Percentiles rank a stretch among this genome's conserved stretches.
phyloP scores from a whole-genome alignment of 2,888 invertebrate species.

The Melitaea athalia region DNA sequence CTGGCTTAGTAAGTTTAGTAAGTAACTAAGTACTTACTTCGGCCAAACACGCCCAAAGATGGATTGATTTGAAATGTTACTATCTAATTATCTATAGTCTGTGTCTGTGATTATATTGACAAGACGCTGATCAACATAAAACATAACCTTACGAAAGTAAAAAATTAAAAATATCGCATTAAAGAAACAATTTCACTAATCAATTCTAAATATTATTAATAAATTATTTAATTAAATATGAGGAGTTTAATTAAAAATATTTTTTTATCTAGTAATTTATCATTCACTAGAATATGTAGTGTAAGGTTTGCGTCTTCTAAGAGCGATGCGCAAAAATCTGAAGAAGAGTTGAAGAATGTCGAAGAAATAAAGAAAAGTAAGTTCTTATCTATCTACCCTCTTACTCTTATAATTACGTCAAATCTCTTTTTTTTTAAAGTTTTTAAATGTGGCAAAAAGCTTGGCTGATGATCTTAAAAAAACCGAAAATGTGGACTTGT shows the following conservation, averaged over 20 bases:
- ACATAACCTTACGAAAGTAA: slow-evolving; percentile 24
- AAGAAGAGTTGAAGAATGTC: slow-evolving; percentile 55
- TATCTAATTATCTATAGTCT: no score
- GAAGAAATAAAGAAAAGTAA: slow-evolving; percentile 69
- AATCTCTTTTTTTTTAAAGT: no score
- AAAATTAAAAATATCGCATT: not conserved
- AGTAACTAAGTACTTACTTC: no score
- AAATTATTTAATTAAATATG: slow-evolving; percentile 48
- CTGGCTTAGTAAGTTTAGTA: no score
- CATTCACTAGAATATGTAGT: slow-evolving; percentile 47
- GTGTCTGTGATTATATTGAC: not conserved
- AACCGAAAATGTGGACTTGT: no score
- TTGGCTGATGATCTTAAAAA: no score
- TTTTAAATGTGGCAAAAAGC: no score
- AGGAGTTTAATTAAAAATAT: slow-evolving; percentile 66
- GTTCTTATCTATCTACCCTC: slow-evolving; percentile 3
- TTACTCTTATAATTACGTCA: no score
- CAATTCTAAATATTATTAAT: not conserved
- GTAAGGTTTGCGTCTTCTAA: slow-evolving; percentile 52
- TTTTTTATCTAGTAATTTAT: slow-evolving; percentile 47
- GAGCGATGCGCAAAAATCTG: slow-evolving; percentile 52
- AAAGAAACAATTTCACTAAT: not conserved
- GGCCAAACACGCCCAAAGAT: no score
- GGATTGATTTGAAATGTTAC: no score
- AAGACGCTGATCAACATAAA: slow-evolving; percentile 32